Conservation (phyloP, 1,140 invertebrate species). For the Tetraneura akinire region DNA sequence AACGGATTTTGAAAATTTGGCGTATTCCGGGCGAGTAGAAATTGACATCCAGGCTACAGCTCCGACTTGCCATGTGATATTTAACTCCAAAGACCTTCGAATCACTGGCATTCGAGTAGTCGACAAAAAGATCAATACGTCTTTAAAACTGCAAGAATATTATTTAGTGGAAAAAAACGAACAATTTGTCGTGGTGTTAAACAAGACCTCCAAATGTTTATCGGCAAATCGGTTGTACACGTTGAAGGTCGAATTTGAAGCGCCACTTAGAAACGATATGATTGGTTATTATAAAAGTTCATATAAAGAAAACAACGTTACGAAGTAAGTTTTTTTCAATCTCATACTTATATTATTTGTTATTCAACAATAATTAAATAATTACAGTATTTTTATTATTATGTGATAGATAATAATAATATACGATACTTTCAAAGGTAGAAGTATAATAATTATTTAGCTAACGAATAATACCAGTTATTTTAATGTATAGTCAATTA, state of each 20-base stretch:
- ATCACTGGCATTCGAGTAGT: not conserved
- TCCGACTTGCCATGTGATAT: not conserved
- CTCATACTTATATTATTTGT: no score
- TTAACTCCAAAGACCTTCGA: constrained; percentile 23
- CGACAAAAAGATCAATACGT: not conserved
- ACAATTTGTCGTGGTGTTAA: not conserved
- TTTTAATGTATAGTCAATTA: no score
- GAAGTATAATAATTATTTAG: no score
- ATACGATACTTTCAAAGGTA: no score
- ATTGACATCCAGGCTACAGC: not conserved
- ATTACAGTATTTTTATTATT: no score
- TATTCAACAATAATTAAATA: no score
- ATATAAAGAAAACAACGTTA: constrained; percentile 4
- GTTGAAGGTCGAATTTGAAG: constrained; percentile 29
- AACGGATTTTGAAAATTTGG: constrained; percentile 13
- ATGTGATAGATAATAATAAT: no score
- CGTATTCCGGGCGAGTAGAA: constrained; percentile 22
- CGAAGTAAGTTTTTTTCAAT: constrained; percentile 19
- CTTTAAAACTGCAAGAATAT: not conserved
- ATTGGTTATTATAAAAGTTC: constrained; percentile 50
- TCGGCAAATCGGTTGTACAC: not conserved
- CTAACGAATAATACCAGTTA: no score
- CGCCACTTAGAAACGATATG: constrained; percentile 47
- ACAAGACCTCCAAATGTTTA: not conserved
- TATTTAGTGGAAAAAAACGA: not conserved